Base-by-base conservation (phyloP, 2,113 vertebrate genomes). In the Leucosticte australis region DNA sequence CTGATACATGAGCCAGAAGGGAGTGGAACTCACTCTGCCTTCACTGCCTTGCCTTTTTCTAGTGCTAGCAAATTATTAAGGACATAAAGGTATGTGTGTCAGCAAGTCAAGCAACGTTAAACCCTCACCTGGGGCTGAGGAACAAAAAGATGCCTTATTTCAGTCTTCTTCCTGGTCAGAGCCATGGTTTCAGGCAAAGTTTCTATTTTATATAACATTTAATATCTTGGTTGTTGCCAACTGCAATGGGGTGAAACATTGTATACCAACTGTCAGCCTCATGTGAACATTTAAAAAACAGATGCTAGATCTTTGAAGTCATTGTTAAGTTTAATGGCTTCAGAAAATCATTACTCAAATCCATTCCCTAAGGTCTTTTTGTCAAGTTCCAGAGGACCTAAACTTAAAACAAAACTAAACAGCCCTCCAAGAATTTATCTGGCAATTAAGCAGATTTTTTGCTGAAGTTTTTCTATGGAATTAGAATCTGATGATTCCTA, bases 301-400 rank as follows among this genome's bases (percentile, higher is more conserved):
- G 94, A 95, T 94, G 93, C 96, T 95, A 59, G 83, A 92, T 96
- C 95, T 96, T 96, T 96, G 95, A 97, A 96, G 94, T 88, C 92
- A 95, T 97, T 96, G 93, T 95, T 94, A 93, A 93, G 82, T 97
- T 96, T 96, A 97, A 96, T 95, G 93, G 79, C 88, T 97, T 96
- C 82, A 95, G 92, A 97, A 96, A 97, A 96, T 95, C 78, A 88
- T 97, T 95, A 92, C 82, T 94, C 87, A 95, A 86, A 93, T 83
- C 75, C 64, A 90, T 89, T 95, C 93, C 95, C 93, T 52, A 77
- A 94, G 90, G 93, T 92, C 91, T 91, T 96, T 95, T 95, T 88
- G 67, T 94, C 57, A 88, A 92, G 82, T 95, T 95, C 55, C 67
- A 88, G 71, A 91, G 82, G 35, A 93, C 64, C 67, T 91, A 80